Conservation (phyloP, 2,797 vertebrate genomes). For the Anas flavirostris region DNA sequence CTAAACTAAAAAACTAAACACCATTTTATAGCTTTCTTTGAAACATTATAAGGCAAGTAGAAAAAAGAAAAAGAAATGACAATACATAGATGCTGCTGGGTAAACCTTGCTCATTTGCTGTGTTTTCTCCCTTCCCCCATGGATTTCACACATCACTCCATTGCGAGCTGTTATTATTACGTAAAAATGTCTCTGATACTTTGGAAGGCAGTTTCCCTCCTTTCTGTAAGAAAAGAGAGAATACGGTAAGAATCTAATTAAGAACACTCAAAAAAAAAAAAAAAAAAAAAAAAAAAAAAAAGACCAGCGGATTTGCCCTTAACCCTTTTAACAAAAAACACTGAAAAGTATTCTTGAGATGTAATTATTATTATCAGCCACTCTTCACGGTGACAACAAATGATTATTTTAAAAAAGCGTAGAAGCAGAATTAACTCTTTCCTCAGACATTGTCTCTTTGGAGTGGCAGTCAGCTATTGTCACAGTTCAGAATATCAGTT, state of each 20-base stretch:
- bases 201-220: not conserved
- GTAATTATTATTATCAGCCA: slow-evolving; percentile 52
- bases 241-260: slow-evolving; percentile 46
- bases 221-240: slow-evolving; percentile 21
- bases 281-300: not conserved
- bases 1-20: not conserved
- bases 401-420: slow-evolving; percentile 43
- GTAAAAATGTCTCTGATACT: slow-evolving; percentile 23
- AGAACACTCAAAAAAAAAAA: not conserved
- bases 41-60: not conserved
- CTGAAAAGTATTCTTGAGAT: slow-evolving; percentile 3
- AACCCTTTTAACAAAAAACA: slow-evolving; percentile 12
- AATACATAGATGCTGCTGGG: not conserved
- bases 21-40: slow-evolving; percentile 11
- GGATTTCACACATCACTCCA: slow-evolving; percentile 2
- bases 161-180: slow-evolving; percentile 18
- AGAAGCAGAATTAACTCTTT: slow-evolving; percentile 60
- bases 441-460: not conserved
- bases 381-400: slow-evolving; percentile 2
- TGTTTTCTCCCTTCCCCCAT: not conserved
- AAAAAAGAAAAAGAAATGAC: no score
- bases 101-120: not conserved
- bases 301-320: slow-evolving; percentile 43
- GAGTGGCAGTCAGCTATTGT: not conserved
- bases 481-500: not conserved